Evolutionary conservation across 2,797 vertebrate species (phyloP).

Genomic region (Liparis tanakae): DNA sequence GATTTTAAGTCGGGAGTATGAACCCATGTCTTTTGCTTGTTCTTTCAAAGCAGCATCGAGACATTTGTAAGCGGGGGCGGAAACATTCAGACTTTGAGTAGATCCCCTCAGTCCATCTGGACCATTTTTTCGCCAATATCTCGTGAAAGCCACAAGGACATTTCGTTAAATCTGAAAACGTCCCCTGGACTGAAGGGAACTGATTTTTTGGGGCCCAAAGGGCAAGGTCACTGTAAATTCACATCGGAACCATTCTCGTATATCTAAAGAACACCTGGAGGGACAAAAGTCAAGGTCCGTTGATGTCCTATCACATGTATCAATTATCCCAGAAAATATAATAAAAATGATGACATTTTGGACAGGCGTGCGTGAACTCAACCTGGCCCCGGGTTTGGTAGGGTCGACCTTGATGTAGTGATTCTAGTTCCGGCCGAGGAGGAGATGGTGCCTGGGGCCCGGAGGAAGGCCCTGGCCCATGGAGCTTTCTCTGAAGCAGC

Average conservation of each 20-base stretch:
- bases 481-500: conserved; percentile 45
- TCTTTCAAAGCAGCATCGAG: conserved; percentile 29
- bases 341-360: neutral
- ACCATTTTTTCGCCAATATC: too few species aligned
- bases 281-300: neutral
- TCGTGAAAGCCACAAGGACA: neutral
- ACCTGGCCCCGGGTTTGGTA: neutral
- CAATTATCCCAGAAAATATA: too few species aligned
- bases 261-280: too few species aligned
- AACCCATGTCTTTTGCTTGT: too few species aligned
- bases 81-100: neutral
- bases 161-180: neutral
- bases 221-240: too few species aligned
- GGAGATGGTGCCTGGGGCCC: conserved; percentile 20
- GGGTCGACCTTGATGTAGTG: neutral
- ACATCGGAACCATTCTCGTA: too few species aligned
- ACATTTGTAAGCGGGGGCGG: neutral
- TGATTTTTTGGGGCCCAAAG: neutral
- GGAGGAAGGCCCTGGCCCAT: too few species aligned
- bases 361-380: neutral
- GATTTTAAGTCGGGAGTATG: conserved; percentile 30
- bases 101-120: neutral
- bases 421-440: neutral
- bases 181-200: neutral
- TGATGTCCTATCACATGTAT: too few species aligned